These are phyloP conservation scores for Rutpela maculata DNA, from an alignment of 2,888 invertebrate genomes.

Conservation along the genomic window DNA sequence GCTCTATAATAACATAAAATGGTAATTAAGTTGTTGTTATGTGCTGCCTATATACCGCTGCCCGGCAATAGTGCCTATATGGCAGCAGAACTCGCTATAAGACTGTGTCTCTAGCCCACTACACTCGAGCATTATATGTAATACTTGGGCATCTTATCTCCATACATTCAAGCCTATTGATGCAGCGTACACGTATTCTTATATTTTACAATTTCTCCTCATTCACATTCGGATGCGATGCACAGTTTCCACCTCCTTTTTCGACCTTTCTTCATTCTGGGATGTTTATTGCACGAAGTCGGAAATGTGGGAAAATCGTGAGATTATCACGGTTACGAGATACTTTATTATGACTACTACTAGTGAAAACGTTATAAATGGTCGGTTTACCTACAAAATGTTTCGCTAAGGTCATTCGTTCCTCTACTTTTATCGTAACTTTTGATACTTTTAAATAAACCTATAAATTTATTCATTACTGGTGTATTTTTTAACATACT, in stretches of 20 bases:
- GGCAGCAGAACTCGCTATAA: constrained; percentile 3
- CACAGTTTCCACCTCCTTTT: constrained; percentile 33
- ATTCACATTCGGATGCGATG: constrained; percentile 29
- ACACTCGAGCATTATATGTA: background rate
- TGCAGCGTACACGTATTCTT: background rate
- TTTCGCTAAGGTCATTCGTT: background rate
- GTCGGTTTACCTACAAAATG: background rate
- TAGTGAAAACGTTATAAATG: background rate
- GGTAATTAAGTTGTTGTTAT: constrained; percentile 61
- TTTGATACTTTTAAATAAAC: no score
- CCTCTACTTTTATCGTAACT: background rate
- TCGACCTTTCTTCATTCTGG: constrained; percentile 33
- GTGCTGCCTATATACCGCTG: constrained; percentile 27
- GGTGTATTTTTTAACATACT: no score
- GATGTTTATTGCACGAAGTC: constrained; percentile 3
- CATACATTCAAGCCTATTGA: constrained; percentile 3
- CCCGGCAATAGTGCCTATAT: constrained; percentile 10
- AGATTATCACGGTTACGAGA: background rate
- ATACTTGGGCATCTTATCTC: background rate
- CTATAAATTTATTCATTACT: no score
- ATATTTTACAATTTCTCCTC: constrained; percentile 32
- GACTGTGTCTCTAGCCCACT: background rate
- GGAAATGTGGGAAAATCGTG: constrained; percentile 7
- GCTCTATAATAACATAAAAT: constrained; percentile 63
- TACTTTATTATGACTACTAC: background rate